These are phyloP conservation scores for Macrostomum cliftonense DNA, from an alignment of 2,888 invertebrate species.

Conservation along the genomic window DNA sequence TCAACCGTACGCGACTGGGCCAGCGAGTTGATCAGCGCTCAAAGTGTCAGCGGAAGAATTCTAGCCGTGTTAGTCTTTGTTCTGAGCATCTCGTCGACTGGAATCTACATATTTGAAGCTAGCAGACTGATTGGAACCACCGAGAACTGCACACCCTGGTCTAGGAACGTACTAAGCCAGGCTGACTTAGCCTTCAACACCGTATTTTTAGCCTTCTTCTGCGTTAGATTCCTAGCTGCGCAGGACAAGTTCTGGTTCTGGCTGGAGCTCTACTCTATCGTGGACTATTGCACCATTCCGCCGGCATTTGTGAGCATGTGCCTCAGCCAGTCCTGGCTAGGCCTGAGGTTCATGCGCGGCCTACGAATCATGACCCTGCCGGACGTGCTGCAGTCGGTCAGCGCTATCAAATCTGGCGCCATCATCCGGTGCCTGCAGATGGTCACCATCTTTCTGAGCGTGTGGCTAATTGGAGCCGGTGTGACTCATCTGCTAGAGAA, in stretches of 20 bases:
- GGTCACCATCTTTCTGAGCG: slow-evolving; percentile 14
- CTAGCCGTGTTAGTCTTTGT: too few relatives aligned
- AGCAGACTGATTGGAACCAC: neutral
- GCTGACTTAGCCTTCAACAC: slow-evolving; percentile 4
- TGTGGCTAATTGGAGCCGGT: slow-evolving; percentile 17
- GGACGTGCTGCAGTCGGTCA: slow-evolving; percentile 15
- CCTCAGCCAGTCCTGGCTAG: slow-evolving; percentile 4
- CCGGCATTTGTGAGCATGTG: slow-evolving; percentile 3
- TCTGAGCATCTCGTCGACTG: too few relatives aligned
- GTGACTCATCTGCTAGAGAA: slow-evolving; percentile 18
- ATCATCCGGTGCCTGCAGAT: slow-evolving; percentile 16
- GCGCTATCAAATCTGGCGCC: slow-evolving; percentile 16
- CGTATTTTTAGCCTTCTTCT: slow-evolving; percentile 5
- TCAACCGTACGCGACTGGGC: neutral
- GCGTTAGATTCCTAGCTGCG: slow-evolving; percentile 3
- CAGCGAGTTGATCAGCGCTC: too few relatives aligned
- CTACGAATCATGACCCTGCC: neutral
- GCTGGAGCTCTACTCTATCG: slow-evolving; percentile 2
- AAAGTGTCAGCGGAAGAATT: too few relatives aligned
- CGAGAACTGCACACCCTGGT: neutral
- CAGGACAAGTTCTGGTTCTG: slow-evolving; percentile 5
- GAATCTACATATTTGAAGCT: too few relatives aligned
- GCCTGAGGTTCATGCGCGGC: neutral
- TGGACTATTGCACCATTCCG: slow-evolving; percentile 7
- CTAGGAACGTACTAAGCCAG: neutral